These are phyloP conservation scores for Lasaia peninsularis DNA, from an alignment of 1,140 invertebrate species.

Conservation along the genomic window DNA sequence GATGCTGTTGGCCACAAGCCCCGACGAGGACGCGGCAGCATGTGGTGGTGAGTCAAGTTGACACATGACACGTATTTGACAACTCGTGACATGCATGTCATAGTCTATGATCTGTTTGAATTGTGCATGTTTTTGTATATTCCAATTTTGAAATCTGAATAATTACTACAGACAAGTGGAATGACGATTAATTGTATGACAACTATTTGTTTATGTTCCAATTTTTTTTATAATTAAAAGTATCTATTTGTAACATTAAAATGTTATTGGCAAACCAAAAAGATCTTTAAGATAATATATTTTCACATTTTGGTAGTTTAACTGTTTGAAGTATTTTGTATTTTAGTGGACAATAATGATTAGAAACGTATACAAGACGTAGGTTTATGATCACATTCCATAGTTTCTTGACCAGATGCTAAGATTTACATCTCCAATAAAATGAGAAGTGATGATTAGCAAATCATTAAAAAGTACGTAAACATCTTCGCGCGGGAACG, in stretches of 20 bases:
- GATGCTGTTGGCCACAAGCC: conserved; percentile 58
- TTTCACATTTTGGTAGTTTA: too few relatives aligned
- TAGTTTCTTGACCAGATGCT: conserved; percentile 18
- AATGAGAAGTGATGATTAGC: conserved; percentile 43
- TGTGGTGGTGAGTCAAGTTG: conserved; percentile 72
- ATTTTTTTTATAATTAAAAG: too few relatives aligned
- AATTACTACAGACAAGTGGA: too few relatives aligned
- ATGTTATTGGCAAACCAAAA: too few relatives aligned
- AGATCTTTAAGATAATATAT: too few relatives aligned
- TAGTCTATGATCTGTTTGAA: not conserved
- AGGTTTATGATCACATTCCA: not conserved
- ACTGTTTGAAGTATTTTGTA: too few relatives aligned
- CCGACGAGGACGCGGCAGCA: conserved; percentile 68
- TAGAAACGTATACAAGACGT: too few relatives aligned
- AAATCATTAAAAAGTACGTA: conserved; percentile 46
- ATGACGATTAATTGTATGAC: too few relatives aligned
- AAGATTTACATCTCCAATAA: conserved; percentile 20
- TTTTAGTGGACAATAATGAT: not conserved
- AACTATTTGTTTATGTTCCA: too few relatives aligned
- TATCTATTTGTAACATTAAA: too few relatives aligned
- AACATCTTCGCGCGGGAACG: conserved; percentile 42
- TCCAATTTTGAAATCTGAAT: too few relatives aligned
- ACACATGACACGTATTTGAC: conserved; percentile 6
- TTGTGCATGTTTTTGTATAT: not conserved
- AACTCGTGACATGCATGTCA: conserved; percentile 1